These are phyloP conservation scores for Eilema sororculum DNA, from an alignment of 2,888 invertebrate species.

Conservation along the genomic window DNA sequence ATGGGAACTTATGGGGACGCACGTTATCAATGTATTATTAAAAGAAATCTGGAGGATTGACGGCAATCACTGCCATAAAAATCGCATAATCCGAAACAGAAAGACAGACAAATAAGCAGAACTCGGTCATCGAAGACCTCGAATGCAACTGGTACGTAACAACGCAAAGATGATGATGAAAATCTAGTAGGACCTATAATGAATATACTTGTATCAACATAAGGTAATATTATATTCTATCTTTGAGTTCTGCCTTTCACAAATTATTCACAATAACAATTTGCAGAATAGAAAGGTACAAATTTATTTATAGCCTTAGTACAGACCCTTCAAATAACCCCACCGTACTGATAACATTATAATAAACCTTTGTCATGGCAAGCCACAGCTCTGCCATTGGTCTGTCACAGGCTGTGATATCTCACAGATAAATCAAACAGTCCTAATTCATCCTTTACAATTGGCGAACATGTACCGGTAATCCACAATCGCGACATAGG, in stretches of 20 bases:
- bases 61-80: too few species aligned
- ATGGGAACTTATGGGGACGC: neutral
- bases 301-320: conserved; percentile 16
- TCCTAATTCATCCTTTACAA: conserved; percentile 60
- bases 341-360: conserved; percentile 20
- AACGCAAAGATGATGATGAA: neutral
- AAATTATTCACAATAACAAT: neutral
- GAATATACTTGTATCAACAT: neutral
- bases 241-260: neutral
- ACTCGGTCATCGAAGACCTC: too few species aligned
- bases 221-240: neutral
- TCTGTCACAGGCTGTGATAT: conserved; percentile 21
- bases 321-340: conserved; percentile 16
- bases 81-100: too few species aligned
- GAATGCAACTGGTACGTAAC: too few species aligned
- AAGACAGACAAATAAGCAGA: too few species aligned
- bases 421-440: conserved; percentile 53
- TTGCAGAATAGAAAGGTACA: neutral
- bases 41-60: too few species aligned
- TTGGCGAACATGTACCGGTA: conserved; percentile 56
- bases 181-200: too few species aligned
- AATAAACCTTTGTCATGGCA: conserved; percentile 36
- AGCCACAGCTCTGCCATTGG: conserved; percentile 19
- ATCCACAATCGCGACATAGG: conserved; percentile 56
- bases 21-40: too few species aligned